Evolutionary conservation across 2,797 vertebrate species (phyloP).

Genomic region (Lacerta viridis): DNA sequence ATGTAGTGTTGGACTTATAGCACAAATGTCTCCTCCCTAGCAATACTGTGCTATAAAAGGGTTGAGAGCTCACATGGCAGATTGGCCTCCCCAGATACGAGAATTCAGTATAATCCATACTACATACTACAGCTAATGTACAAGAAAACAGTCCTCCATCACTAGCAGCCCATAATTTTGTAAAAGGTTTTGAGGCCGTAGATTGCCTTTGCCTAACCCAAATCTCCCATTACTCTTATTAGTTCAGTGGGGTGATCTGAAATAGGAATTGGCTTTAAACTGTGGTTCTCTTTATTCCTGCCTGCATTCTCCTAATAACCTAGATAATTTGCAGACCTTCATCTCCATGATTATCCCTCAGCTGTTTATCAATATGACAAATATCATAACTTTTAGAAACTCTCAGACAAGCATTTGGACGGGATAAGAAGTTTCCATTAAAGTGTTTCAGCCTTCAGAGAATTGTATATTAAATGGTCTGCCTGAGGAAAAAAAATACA

Average conservation of each 20-base stretch:
- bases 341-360: constrained; percentile 48
- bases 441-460: constrained; percentile 28
- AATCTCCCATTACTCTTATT: constrained; percentile 35
- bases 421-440: constrained; percentile 40
- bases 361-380: constrained; percentile 50
- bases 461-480: constrained; percentile 19
- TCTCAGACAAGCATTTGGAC: constrained; percentile 22
- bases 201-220: background rate
- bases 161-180: too few species aligned
- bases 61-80: background rate
- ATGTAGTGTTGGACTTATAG: too few species aligned
- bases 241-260: constrained; percentile 31
- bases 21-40: background rate
- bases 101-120: background rate
- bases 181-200: background rate
- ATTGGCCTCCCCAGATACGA: background rate
- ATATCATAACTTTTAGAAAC: constrained; percentile 52
- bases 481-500: constrained; percentile 36
- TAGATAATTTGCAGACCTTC: constrained; percentile 21
- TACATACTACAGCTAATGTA: too few species aligned
- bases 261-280: constrained; percentile 42
- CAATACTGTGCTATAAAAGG: background rate
- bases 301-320: constrained; percentile 31
- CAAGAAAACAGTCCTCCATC: background rate
- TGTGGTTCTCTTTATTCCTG: constrained; percentile 32